These are phyloP conservation scores for Anticlea derivata DNA, from an alignment of 2,888 invertebrate species.

Conservation along the genomic window DNA sequence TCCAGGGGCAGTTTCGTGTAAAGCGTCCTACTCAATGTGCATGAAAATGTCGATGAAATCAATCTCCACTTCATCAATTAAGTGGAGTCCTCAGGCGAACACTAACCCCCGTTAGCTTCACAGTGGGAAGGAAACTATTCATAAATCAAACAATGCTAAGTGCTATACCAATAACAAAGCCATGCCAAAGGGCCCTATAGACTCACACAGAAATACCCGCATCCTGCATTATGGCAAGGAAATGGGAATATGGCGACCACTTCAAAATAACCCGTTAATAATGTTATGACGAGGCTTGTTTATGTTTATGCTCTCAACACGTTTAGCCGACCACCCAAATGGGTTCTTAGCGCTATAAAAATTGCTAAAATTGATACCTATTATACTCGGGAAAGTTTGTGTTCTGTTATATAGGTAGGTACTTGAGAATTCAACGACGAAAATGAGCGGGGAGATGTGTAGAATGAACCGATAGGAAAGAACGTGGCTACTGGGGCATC, in stretches of 20 bases:
- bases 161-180: constrained; percentile 31
- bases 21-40: no score
- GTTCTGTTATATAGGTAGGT: no score
- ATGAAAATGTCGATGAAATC: background rate
- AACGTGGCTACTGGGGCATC: no score
- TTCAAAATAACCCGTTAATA: constrained; percentile 22
- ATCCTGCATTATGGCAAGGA: constrained; percentile 41
- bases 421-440: no score
- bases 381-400: no score
- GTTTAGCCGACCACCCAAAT: constrained; percentile 29
- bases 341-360: background rate
- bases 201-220: constrained; percentile 42
- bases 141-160: constrained; percentile 34
- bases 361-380: no score
- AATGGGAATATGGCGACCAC: constrained; percentile 18
- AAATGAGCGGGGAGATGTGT: no score
- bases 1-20: no score
- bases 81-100: background rate
- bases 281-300: constrained; percentile 28
- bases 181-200: constrained; percentile 24
- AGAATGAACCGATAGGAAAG: no score
- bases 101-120: constrained; percentile 1
- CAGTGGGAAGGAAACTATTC: constrained; percentile 23
- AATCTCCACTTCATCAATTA: background rate
- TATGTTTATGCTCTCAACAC: constrained; percentile 16